Conservation (phyloP, 2,797 vertebrate species). For the Naso thynnoides region DNA sequence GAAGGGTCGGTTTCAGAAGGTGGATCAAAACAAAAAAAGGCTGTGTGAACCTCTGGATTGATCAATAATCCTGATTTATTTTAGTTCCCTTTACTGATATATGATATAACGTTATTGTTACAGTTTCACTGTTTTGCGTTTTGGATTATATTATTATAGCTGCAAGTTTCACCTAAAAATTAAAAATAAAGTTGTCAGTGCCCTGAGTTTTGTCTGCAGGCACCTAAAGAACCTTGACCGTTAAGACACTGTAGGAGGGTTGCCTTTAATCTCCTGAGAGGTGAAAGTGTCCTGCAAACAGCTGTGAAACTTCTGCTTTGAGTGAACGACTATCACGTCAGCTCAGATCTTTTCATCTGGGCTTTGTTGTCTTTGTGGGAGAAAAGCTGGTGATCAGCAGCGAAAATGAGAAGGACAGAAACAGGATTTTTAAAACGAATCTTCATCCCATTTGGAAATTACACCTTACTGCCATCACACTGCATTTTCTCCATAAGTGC, state of each 20-base stretch:
- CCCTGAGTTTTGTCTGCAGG: not conserved
- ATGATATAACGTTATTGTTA: not conserved
- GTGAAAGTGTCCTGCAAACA: not conserved
- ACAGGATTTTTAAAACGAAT: conserved; percentile 1
- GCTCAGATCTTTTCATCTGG: not conserved
- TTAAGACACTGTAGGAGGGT: too few species aligned
- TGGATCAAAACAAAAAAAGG: too few species aligned
- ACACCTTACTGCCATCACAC: not conserved
- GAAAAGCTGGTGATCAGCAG: not conserved
- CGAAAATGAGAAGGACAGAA: not conserved
- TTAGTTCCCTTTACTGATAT: too few species aligned
- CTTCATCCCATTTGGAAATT: not conserved
- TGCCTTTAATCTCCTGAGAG: not conserved
- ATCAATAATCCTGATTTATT: too few species aligned
- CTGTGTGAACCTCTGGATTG: too few species aligned
- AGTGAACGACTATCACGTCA: not conserved
- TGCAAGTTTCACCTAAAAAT: too few species aligned
- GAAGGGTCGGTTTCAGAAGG: not conserved
- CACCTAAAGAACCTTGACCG: too few species aligned
- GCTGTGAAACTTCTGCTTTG: not conserved
- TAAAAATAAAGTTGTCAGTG: too few species aligned
- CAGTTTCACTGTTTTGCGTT: too few species aligned
- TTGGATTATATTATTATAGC: too few species aligned
- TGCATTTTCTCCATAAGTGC: not conserved
- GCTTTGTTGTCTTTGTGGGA: not conserved